Evolutionary conservation across 1,140 invertebrate genomes (phyloP), one percentile per base, ranked within the genome.

Genomic region (Oncopeltus fasciatus): DNA sequence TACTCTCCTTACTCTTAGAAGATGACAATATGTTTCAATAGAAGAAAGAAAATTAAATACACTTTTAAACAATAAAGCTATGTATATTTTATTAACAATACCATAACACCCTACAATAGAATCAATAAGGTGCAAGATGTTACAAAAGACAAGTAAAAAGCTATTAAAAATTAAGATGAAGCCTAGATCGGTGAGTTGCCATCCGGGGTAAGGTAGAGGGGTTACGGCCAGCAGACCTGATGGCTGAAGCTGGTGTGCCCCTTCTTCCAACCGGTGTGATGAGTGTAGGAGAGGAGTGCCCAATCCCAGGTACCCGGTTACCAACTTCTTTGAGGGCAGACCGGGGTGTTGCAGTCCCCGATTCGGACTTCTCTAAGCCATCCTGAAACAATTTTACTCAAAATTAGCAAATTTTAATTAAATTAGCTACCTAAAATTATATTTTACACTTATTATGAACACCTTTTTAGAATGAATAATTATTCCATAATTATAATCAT

Each of bases 361-460:
- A n/a, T n/a, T n/a, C n/a, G 16, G 49, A 24, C 4, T 24, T 53
- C 24, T 53, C 49, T 8, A 53, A 16, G 3, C 49, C 49, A 24
- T 53, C 49, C 49, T 53, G 49, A 24, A 53, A 53, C 49, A 53
- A 27, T n/a, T n/a, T n/a, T n/a, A n/a, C n/a, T n/a, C n/a, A n/a
- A n/a, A n/a, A n/a, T n/a, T n/a, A n/a, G n/a, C n/a, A n/a, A n/a
- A n/a, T n/a, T n/a, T n/a, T n/a, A n/a, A n/a, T n/a, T n/a, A n/a
- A n/a, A n/a, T n/a, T n/a, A n/a, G n/a, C n/a, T n/a, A n/a, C n/a
- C n/a, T n/a, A n/a, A n/a, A n/a, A n/a, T n/a, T n/a, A n/a, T n/a
- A n/a, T n/a, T n/a, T n/a, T n/a, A n/a, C n/a, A n/a, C n/a, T n/a
- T n/a, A n/a, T n/a, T n/a, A n/a, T n/a, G n/a, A n/a, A n/a, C n/a